Conservation (phyloP, 2,888 invertebrate genomes). For the Zonitis immaculata region DNA sequence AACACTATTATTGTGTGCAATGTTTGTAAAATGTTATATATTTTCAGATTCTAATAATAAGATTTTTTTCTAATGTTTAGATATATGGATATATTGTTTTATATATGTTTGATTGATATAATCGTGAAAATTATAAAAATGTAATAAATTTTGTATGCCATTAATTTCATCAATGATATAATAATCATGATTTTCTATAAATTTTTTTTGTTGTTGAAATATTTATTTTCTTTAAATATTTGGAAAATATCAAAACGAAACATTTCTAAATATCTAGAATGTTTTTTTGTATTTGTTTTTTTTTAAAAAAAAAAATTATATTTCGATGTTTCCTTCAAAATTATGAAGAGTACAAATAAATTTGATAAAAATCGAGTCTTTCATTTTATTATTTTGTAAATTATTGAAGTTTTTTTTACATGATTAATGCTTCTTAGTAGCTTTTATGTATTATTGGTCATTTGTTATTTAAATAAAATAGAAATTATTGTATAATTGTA, state of each 20-base stretch:
- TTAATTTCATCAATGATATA: neutral
- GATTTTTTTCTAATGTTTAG: constrained; percentile 13
- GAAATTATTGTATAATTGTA: neutral
- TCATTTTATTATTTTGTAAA: neutral
- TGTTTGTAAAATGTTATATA: constrained; percentile 16
- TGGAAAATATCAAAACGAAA: neutral
- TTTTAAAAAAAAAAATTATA: too few species aligned
- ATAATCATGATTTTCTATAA: neutral
- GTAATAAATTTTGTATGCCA: neutral
- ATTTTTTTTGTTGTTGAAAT: neutral
- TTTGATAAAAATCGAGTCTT: neutral
- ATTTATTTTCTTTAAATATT: neutral
- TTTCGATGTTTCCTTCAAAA: neutral
- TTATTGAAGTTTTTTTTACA: neutral
- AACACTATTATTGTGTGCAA: constrained; percentile 22
- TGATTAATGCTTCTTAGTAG: neutral
- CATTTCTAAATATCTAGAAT: constrained; percentile 1
- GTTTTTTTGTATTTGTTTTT: constrained; percentile 8
- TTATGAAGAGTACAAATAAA: constrained; percentile 16
- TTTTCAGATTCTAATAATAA: constrained; percentile 13
- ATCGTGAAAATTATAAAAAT: neutral
- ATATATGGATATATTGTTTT: neutral
- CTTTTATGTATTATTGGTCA: neutral
- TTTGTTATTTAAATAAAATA: neutral
- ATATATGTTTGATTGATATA: constrained; percentile 1